Evolutionary conservation across 2,113 vertebrate genomes (phyloP).

Genomic region (Gavialis gangeticus): DNA sequence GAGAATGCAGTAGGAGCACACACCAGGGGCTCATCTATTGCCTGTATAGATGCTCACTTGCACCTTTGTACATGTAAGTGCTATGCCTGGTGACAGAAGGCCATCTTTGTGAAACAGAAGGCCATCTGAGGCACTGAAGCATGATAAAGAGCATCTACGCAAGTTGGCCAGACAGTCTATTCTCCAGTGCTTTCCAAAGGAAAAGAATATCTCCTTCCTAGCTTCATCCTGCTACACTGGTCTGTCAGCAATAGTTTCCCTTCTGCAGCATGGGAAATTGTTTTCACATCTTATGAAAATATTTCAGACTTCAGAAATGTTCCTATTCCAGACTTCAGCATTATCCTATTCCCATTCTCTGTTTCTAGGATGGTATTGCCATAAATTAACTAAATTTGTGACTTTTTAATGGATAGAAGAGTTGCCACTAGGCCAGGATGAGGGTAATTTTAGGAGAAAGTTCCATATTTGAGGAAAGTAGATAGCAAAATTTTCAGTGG

Average conservation of each 20-base stretch:
- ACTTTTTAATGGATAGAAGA: background rate
- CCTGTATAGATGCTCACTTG: background rate
- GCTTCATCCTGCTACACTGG: background rate
- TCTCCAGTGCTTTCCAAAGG: background rate
- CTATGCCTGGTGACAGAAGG: background rate
- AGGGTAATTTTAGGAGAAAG: background rate
- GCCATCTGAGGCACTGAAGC: background rate
- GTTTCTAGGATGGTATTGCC: background rate
- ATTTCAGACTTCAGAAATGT: background rate
- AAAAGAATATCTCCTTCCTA: background rate
- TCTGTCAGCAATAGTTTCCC: fast-evolving
- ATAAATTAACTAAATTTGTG: background rate
- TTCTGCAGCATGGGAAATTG: fast-evolving
- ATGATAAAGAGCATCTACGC: background rate
- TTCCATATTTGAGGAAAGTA: background rate
- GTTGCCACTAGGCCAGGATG: background rate
- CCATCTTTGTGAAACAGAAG: background rate
- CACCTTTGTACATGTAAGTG: fast-evolving
- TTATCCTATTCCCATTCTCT: background rate
- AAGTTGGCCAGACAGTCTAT: fast-evolving
- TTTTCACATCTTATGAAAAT: background rate
- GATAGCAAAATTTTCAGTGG: background rate
- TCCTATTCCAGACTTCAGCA: background rate
- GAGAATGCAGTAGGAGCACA: slow-evolving; percentile 26
- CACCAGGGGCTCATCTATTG: slow-evolving; percentile 6